These are phyloP conservation scores for Ceratina australensis DNA, from an alignment of 1,140 invertebrate genomes.

Conservation along the genomic window DNA sequence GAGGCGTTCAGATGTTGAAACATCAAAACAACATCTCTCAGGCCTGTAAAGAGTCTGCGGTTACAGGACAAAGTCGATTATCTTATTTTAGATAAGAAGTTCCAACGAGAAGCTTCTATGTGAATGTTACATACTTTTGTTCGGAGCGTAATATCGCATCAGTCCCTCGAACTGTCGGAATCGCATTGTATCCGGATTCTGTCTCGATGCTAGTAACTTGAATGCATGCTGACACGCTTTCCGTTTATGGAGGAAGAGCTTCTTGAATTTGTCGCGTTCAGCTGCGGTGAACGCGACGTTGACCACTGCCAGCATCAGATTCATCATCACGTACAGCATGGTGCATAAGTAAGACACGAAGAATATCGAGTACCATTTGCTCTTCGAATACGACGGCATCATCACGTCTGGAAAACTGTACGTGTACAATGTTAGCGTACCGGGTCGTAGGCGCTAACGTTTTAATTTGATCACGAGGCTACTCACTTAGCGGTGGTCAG, in stretches of 20 bases:
- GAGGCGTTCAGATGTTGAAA: constrained; percentile 89
- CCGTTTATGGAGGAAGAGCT: constrained; percentile 90
- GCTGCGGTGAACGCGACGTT: constrained; percentile 94
- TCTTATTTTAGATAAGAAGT: not conserved
- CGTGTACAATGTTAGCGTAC: not conserved
- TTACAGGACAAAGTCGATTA: not conserved
- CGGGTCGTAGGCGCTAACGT: not conserved
- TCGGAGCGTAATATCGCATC: constrained; percentile 88
- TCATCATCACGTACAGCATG: constrained; percentile 94
- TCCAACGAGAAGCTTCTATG: not conserved
- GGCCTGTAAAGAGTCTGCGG: constrained; percentile 78
- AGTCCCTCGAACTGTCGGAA: constrained; percentile 91
- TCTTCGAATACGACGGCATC: constrained; percentile 93
- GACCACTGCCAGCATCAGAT: constrained; percentile 94
- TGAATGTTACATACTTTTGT: constrained; percentile 81
- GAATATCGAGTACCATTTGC: constrained; percentile 91
- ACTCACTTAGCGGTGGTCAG: constrained; percentile 95
- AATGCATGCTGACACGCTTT: constrained; percentile 92
- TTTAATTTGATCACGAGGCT: constrained; percentile 10
- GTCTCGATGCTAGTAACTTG: constrained; percentile 86
- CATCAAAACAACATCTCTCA: constrained; percentile 89
- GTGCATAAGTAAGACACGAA: constrained; percentile 93
- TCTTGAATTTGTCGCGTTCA: constrained; percentile 93
- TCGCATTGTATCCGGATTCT: constrained; percentile 84
- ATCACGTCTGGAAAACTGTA: constrained; percentile 94